Conservation (phyloP, 2,888 invertebrate genomes). For the Pycnomerus fuliginosus region DNA sequence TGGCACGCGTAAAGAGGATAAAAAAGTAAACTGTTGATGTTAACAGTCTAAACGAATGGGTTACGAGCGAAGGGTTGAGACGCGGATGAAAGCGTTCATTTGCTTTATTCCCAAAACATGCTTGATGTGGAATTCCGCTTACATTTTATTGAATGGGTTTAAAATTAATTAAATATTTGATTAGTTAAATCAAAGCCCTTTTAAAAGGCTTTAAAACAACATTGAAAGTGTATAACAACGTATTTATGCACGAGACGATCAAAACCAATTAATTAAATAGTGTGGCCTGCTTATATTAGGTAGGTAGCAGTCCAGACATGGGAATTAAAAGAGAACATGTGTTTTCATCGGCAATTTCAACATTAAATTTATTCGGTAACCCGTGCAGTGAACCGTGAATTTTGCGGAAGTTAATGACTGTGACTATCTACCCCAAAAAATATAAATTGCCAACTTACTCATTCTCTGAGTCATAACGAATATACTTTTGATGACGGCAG, state of each 20-base stretch:
- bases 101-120: constrained; percentile 16
- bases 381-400: constrained; percentile 20
- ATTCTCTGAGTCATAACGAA: constrained; percentile 29
- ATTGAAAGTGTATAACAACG: constrained; percentile 10
- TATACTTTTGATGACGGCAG: constrained; percentile 24
- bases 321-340: not conserved
- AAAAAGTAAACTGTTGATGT: too few relatives aligned
- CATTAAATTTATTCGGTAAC: not conserved
- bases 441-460: constrained; percentile 33
- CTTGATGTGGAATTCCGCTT: constrained; percentile 26
- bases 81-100: constrained; percentile 13
- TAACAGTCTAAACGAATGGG: constrained; percentile 1
- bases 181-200: constrained; percentile 23
- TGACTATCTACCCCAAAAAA: constrained; percentile 29
- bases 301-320: not conserved
- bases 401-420: constrained; percentile 31
- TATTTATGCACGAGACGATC: too few relatives aligned
- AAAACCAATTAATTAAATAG: too few relatives aligned
- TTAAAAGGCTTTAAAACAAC: constrained; percentile 16
- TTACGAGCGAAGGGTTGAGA: not conserved
- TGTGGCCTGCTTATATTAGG: too few relatives aligned
- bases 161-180: constrained; percentile 28
- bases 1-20: too few relatives aligned
- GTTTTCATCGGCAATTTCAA: not conserved
- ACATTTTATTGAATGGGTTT: constrained; percentile 26